phyloP scores from a whole-genome alignment of 2,113 vertebrate genomes.

The Scalopus aquaticus region DNA sequence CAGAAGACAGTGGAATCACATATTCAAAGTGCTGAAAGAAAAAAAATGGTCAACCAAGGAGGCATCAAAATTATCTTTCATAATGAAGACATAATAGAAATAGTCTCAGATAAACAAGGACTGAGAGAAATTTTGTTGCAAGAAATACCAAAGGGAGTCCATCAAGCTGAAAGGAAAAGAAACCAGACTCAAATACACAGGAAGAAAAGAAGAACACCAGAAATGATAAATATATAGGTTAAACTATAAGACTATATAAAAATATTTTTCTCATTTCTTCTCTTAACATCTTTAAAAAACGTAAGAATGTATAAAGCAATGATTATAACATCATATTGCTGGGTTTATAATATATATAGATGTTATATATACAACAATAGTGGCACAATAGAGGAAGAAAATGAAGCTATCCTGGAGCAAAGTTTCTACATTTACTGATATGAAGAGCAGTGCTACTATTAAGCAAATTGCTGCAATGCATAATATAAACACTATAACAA shows the following conservation, averaged over 20 bases:
- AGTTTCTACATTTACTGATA: neutral
- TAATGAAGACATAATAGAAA: constrained; percentile 6
- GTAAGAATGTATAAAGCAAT: neutral
- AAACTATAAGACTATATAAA: neutral
- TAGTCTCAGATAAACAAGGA: neutral
- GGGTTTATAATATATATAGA: neutral
- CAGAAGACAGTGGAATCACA: neutral
- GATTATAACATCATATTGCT: neutral
- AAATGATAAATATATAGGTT: neutral
- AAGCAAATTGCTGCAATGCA: constrained; percentile 12
- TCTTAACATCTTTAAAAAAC: constrained; percentile 35
- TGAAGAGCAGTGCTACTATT: neutral
- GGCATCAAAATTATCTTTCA: constrained; percentile 8
- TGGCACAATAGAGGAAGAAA: neutral
- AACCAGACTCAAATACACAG: constrained; percentile 5
- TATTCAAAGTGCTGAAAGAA: neutral
- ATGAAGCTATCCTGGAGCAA: neutral
- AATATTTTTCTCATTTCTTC: constrained; percentile 29
- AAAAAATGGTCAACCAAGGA: neutral
- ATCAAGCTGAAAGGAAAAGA: constrained; percentile 16
- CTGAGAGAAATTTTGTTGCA: neutral
- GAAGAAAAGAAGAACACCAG: neutral
- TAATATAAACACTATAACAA: neutral
- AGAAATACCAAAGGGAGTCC: constrained; percentile 1
- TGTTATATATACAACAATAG: neutral